These are phyloP conservation scores for Mnemiopsis leidyi DNA, from an alignment of 37 sponge, comb jelly and placozoan genomes.

Conservation along the genomic window DNA sequence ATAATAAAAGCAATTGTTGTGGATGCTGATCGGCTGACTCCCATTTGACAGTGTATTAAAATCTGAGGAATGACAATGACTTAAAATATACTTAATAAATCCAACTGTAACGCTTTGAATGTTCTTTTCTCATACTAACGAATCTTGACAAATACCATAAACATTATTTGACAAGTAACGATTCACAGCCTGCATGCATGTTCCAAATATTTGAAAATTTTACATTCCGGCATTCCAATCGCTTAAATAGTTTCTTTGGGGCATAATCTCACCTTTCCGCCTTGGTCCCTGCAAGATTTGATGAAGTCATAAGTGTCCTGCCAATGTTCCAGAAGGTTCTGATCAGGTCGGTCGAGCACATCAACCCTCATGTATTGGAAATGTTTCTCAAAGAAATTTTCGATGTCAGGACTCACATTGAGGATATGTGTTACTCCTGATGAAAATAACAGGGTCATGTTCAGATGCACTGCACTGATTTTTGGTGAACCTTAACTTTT, in stretches of 20 bases:
- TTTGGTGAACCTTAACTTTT: too few species aligned
- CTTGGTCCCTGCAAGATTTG: not conserved
- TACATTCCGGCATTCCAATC: too few species aligned
- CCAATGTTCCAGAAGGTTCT: conserved; percentile 10
- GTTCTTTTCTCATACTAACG: too few species aligned
- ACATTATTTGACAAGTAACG: too few species aligned
- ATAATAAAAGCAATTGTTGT: not conserved
- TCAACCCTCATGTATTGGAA: conserved; percentile 6
- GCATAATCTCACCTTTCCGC: not conserved
- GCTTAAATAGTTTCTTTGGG: not conserved
- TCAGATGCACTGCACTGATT: too few species aligned
- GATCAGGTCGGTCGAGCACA: not conserved
- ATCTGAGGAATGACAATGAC: not conserved
- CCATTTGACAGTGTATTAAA: conserved; percentile 8
- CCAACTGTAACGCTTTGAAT: too few species aligned
- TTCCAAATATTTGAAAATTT: too few species aligned
- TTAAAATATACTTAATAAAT: too few species aligned
- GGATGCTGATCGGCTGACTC: conserved; percentile 10
- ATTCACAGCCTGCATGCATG: too few species aligned
- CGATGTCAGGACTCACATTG: not conserved
- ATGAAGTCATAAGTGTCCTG: conserved; percentile 3
- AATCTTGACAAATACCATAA: too few species aligned
- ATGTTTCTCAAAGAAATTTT: not conserved
- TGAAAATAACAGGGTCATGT: too few species aligned
- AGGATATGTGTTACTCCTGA: conserved; percentile 52